Conservation (phyloP, 1,140 invertebrate genomes). For the Acromyrmex heyeri region DNA sequence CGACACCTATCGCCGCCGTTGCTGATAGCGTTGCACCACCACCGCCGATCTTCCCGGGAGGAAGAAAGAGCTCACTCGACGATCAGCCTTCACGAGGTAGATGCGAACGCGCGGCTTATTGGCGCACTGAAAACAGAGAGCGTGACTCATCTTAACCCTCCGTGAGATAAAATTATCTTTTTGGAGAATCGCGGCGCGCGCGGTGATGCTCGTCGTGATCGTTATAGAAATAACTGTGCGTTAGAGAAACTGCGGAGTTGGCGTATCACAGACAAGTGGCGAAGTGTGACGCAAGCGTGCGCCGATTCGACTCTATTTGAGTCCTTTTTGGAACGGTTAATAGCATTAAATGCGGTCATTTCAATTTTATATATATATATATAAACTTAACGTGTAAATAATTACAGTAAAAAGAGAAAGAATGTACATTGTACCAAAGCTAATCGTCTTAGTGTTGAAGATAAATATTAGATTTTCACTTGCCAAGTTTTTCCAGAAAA, state of each 20-base stretch:
- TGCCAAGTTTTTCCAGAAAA: not conserved
- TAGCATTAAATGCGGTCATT: not conserved
- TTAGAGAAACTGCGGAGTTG: constrained; percentile 58
- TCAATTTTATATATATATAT: not conserved
- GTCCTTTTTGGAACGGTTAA: constrained; percentile 27
- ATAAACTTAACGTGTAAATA: not conserved
- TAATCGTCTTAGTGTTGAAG: not conserved
- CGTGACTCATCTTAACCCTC: constrained; percentile 45
- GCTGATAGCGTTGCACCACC: constrained; percentile 60
- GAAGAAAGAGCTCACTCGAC: constrained; percentile 15
- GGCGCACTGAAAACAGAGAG: constrained; percentile 50
- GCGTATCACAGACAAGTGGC: constrained; percentile 20
- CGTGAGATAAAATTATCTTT: constrained; percentile 51
- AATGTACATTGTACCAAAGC: not conserved
- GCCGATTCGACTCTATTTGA: constrained; percentile 50
- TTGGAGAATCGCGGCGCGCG: constrained; percentile 27
- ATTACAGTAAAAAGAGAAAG: not conserved
- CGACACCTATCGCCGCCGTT: constrained; percentile 71
- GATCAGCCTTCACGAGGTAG: constrained; percentile 11
- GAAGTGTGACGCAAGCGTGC: constrained; percentile 41
- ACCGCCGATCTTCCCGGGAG: not conserved
- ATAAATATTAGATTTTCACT: constrained; percentile 6
- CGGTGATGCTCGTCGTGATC: constrained; percentile 11
- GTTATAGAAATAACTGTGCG: constrained; percentile 51
- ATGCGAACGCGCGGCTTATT: constrained; percentile 46